phyloP scores from a whole-genome alignment of 2,888 invertebrate genomes.

The Morpho helenor region DNA sequence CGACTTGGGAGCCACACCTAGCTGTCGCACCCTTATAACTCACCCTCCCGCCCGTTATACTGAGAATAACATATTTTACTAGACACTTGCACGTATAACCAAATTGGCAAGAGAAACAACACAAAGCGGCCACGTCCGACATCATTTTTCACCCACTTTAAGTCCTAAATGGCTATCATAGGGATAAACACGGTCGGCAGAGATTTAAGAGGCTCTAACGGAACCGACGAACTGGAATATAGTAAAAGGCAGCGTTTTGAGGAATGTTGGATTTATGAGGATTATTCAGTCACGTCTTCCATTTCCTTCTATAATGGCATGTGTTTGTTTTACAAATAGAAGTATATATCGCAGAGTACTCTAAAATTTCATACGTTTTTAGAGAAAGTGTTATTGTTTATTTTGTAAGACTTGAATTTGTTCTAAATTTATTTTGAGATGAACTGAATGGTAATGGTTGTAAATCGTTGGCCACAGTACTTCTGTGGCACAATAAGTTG shows the following conservation, averaged over 20 bases:
- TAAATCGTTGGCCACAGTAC: conserved; percentile 51
- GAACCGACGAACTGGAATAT: conserved; percentile 31
- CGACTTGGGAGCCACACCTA: conserved; percentile 62
- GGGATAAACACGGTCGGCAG: conserved; percentile 33
- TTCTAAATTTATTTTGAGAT: conserved; percentile 42
- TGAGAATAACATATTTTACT: conserved; percentile 19
- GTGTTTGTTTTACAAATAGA: conserved; percentile 6
- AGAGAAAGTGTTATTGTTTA: conserved; percentile 12
- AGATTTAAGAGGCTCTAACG: conserved; percentile 30
- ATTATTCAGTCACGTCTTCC: conserved; percentile 27
- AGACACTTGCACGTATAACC: conserved; percentile 16
- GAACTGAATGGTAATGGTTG: conserved; percentile 60
- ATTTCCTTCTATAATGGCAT: conserved; percentile 14
- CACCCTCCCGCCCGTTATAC: conserved; percentile 37
- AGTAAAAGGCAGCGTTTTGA: conserved; percentile 31
- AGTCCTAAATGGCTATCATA: conserved; percentile 36
- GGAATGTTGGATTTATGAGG: conserved; percentile 31
- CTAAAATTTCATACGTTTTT: not conserved
- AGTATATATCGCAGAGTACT: not conserved
- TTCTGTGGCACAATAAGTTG: conserved; percentile 57
- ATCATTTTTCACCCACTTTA: conserved; percentile 30
- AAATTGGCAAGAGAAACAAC: conserved; percentile 24
- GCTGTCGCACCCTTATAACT: conserved; percentile 58
- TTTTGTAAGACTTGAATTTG: conserved; percentile 41
- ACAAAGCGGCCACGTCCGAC: conserved; percentile 25